Percentiles rank a stretch among this genome's conserved stretches.
Evolutionary conservation across 2,888 invertebrate genomes (phyloP).

Genomic region (Carterocephalus palaemon): DNA sequence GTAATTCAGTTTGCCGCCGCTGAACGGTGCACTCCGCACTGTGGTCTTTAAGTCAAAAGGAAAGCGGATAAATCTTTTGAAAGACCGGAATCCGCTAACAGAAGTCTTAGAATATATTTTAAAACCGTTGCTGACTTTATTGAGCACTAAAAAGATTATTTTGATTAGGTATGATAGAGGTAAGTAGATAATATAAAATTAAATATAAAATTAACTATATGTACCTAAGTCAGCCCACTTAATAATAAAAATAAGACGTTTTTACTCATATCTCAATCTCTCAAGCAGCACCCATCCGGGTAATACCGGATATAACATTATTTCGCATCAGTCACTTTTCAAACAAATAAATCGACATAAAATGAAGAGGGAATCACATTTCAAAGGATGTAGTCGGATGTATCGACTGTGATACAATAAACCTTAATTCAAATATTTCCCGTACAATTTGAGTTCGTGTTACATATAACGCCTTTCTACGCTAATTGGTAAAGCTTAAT

Average conservation of each 20-base stretch:
- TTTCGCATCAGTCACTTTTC: constrained; percentile 1
- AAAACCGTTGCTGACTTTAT: neutral
- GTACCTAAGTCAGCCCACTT: too few relatives aligned
- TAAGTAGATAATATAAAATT: too few relatives aligned
- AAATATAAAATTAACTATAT: too few relatives aligned
- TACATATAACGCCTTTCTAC: constrained; percentile 6
- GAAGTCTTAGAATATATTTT: neutral
- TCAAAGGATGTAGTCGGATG: constrained; percentile 4
- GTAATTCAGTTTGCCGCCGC: constrained; percentile 70
- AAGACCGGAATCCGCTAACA: constrained; percentile 41
- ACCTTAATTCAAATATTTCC: constrained; percentile 16
- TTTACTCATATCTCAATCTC: neutral
- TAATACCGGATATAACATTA: constrained; percentile 5
- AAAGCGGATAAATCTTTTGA: constrained; percentile 60
- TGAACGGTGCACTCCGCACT: constrained; percentile 54
- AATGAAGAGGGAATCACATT: neutral
- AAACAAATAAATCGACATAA: neutral
- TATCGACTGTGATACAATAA: constrained; percentile 17
- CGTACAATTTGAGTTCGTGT: constrained; percentile 21
- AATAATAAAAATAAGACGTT: too few relatives aligned
- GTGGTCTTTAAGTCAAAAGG: constrained; percentile 50
- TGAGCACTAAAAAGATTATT: too few relatives aligned
- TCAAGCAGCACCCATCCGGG: neutral
- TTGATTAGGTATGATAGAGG: too few relatives aligned
- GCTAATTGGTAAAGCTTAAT: constrained; percentile 46